phyloP scores from a whole-genome alignment of 2,797 vertebrate species.

The Hephaestus fuliginosus region DNA sequence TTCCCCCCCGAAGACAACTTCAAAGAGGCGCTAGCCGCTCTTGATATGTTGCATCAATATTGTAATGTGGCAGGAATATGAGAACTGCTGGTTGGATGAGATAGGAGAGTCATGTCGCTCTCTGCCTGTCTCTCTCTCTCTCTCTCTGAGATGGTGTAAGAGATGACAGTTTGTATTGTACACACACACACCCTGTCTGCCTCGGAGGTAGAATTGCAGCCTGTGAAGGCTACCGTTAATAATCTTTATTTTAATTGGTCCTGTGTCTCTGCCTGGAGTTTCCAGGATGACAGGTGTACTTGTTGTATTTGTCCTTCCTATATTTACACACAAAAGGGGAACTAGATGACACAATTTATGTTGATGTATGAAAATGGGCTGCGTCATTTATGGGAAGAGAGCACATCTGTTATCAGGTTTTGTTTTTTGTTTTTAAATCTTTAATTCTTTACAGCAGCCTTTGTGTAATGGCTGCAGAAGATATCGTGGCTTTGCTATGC shows the following conservation, averaged over 20 bases:
- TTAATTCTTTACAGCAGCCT: slow-evolving; percentile 39
- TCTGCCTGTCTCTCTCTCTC: slow-evolving; percentile 59
- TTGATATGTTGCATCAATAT: slow-evolving; percentile 90
- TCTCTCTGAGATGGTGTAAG: slow-evolving; percentile 77
- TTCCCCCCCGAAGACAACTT: slow-evolving; percentile 86
- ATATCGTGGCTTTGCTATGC: slow-evolving; percentile 49
- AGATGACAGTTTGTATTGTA: slow-evolving; percentile 71
- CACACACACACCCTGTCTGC: slow-evolving; percentile 46
- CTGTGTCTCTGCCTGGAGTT: slow-evolving; percentile 27
- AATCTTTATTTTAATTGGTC: slow-evolving; percentile 61
- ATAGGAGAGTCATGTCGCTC: slow-evolving; percentile 84
- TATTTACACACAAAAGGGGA: slow-evolving; percentile 68
- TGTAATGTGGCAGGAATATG: slow-evolving; percentile 88
- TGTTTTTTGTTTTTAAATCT: not conserved
- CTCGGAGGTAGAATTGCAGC: slow-evolving; percentile 57
- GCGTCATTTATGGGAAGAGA: slow-evolving; percentile 52
- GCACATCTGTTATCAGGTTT: slow-evolving; percentile 36
- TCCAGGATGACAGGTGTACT: slow-evolving; percentile 15
- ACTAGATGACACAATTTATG: slow-evolving; percentile 59
- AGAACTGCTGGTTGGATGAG: slow-evolving; percentile 85
- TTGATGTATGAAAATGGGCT: slow-evolving; percentile 71
- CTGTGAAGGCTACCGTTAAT: slow-evolving; percentile 53
- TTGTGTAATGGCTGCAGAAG: slow-evolving; percentile 61
- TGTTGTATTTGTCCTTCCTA: slow-evolving; percentile 44
- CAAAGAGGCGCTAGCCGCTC: slow-evolving; percentile 86